Evolutionary conservation across 2,888 invertebrate genomes (phyloP).

Genomic region (Coelinius sp.): DNA sequence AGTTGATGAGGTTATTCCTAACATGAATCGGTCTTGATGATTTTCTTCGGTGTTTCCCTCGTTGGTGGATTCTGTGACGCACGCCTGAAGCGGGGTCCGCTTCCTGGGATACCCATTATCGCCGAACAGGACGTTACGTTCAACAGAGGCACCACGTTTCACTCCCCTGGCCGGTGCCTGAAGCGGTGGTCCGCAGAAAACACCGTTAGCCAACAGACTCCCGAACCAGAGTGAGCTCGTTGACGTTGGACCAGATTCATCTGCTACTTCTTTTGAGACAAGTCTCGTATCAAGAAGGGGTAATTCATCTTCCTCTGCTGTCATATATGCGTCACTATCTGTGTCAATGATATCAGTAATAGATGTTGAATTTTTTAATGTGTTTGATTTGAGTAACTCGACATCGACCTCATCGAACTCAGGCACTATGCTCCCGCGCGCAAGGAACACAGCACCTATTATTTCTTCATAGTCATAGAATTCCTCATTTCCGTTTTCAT

Average conservation of each 20-base stretch:
- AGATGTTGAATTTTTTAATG: background rate
- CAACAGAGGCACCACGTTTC: no score
- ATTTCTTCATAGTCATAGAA: background rate
- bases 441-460: background rate
- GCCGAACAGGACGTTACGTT: background rate
- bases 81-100: background rate
- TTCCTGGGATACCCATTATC: no score
- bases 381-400: background rate
- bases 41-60: background rate
- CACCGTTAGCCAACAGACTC: background rate
- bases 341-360: background rate
- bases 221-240: background rate
- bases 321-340: slow-evolving; percentile 4
- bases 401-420: background rate
- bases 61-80: background rate
- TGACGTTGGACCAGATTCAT: background rate
- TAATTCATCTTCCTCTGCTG: slow-evolving; percentile 13
- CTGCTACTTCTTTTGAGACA: background rate
- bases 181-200: background rate
- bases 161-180: background rate
- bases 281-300: background rate
- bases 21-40: background rate
- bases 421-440: background rate
- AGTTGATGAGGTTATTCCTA: background rate
- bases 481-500: background rate